Percentiles rank a stretch among this genome's conserved stretches.
These are phyloP conservation scores for Pantherophis guttatus DNA, from an alignment of 2,113 vertebrate genomes.

Conservation along the genomic window DNA sequence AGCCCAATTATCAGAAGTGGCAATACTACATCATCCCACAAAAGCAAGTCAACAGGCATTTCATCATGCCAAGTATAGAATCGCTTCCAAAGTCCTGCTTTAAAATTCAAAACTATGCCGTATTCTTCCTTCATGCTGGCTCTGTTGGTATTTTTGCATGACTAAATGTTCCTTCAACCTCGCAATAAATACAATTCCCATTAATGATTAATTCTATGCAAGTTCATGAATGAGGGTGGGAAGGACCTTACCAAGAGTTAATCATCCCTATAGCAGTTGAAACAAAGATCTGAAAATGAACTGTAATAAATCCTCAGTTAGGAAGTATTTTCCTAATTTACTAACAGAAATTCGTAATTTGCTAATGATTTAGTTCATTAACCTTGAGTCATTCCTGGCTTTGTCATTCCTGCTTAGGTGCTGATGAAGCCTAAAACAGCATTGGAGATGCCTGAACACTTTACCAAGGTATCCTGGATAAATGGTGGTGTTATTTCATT, in stretches of 20 bases:
- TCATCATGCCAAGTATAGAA: neutral
- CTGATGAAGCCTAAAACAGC: rapidly evolving
- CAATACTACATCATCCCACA: neutral
- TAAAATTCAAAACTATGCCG: constrained; percentile 34
- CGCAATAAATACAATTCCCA: constrained; percentile 41
- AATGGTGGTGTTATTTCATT: neutral
- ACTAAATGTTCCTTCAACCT: constrained; percentile 15
- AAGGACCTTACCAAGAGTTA: constrained; percentile 3
- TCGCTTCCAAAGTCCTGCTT: constrained; percentile 31
- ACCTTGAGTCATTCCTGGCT: rapidly evolving
- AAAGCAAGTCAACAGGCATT: neutral
- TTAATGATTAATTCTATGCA: constrained; percentile 20
- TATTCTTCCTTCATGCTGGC: constrained; percentile 9
- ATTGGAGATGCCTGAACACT: neutral
- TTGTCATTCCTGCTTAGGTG: neutral
- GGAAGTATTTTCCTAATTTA: constrained; percentile 10
- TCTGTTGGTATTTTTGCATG: constrained; percentile 27
- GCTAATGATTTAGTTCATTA: constrained; percentile 29
- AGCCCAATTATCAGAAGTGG: neutral
- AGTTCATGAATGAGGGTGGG: constrained; percentile 16
- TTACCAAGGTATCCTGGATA: neutral
- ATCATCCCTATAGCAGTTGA: constrained; percentile 34
- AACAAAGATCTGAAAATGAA: constrained; percentile 4
- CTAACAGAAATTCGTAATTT: constrained; percentile 3
- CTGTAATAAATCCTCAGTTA: constrained; percentile 8